Evolutionary conservation across 2,113 vertebrate genomes (phyloP).

Genomic region (Hippocampus comes): DNA sequence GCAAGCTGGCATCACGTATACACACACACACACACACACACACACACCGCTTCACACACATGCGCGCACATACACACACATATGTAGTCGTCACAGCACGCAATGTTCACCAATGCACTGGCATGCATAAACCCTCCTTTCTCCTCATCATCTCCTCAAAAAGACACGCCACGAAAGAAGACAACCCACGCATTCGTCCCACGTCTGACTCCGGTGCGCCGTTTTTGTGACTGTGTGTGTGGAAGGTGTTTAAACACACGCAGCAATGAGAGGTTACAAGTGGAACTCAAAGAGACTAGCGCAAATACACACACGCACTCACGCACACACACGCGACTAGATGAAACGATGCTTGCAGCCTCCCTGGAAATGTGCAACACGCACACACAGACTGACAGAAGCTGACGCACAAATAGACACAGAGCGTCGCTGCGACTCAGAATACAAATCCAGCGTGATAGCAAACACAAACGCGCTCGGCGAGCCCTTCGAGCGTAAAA

Average conservation of each 20-base stretch:
- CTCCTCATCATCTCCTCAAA: slow-evolving; percentile 8
- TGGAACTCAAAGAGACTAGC: slow-evolving; percentile 47
- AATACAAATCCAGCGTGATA: slow-evolving; percentile 43
- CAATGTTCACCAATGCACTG: slow-evolving; percentile 25
- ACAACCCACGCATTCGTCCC: slow-evolving; percentile 23
- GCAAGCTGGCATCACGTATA: slow-evolving; percentile 54
- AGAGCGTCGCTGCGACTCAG: slow-evolving; percentile 21
- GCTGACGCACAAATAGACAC: slow-evolving; percentile 8
- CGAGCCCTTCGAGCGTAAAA: slow-evolving; percentile 36
- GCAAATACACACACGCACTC: slow-evolving; percentile 40
- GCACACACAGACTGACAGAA: slow-evolving; percentile 22
- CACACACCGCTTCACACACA: background rate
- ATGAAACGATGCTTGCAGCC: slow-evolving; percentile 48
- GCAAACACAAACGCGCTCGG: slow-evolving; percentile 29
- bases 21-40: slow-evolving; percentile 2
- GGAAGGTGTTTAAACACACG: slow-evolving; percentile 35
- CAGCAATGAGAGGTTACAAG: slow-evolving; percentile 41
- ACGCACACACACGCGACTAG: slow-evolving; percentile 38
- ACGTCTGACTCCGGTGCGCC: slow-evolving; percentile 26
- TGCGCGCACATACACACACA: slow-evolving; percentile 6
- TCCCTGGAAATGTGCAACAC: slow-evolving; percentile 38
- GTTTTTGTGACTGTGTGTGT: slow-evolving; percentile 16
- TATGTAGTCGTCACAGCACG: too few species aligned
- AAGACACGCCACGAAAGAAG: slow-evolving; percentile 29
- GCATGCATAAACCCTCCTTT: background rate